Conservation (phyloP, 2,888 invertebrate genomes). For the Hyposoter didymator region DNA sequence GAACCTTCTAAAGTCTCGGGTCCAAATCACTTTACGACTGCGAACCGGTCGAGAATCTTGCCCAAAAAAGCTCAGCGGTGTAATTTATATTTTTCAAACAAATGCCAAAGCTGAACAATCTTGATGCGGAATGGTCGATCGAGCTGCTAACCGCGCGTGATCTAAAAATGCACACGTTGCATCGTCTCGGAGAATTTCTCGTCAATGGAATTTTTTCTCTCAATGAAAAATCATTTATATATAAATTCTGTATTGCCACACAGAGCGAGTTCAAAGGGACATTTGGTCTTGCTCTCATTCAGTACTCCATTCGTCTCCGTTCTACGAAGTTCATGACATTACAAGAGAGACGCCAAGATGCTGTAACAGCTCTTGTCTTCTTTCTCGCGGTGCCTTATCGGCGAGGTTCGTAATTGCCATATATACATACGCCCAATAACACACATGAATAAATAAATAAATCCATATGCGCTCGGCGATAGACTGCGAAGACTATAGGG, state of each 20-base stretch:
- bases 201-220: constrained; percentile 39
- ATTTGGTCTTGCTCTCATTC: constrained; percentile 56
- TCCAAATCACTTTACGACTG: background rate
- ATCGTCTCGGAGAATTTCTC: background rate
- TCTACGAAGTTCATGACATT: constrained; percentile 59
- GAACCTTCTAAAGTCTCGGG: background rate
- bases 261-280: constrained; percentile 14
- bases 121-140: too few species aligned
- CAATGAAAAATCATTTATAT: constrained; percentile 31
- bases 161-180: background rate
- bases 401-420: constrained; percentile 39
- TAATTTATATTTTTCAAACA: too few species aligned
- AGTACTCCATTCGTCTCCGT: constrained; percentile 54
- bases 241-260: background rate
- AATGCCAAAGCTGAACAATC: too few species aligned
- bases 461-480: background rate
- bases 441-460: background rate
- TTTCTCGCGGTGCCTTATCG: constrained; percentile 48
- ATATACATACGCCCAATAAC: constrained; percentile 28
- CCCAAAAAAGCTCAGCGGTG: too few species aligned
- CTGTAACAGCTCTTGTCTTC: constrained; percentile 41
- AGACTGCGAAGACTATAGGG: constrained; percentile 5
- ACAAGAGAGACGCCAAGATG: constrained; percentile 34
- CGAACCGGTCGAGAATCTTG: background rate
- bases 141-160: background rate